phyloP scores from a whole-genome alignment of 1,140 invertebrate species.

The Hyposmocoma kahamanoa region DNA sequence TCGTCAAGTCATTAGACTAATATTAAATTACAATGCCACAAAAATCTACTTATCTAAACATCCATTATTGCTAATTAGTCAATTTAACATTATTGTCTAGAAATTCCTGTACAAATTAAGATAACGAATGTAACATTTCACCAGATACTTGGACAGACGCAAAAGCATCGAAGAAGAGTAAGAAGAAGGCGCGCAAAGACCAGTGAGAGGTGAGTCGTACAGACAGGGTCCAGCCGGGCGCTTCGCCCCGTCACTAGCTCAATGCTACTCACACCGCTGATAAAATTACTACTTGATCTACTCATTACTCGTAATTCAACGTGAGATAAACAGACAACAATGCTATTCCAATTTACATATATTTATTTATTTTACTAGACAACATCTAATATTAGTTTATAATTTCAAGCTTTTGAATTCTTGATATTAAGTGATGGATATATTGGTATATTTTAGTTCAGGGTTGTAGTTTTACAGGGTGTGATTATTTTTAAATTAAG shows the following conservation, averaged over 20 bases:
- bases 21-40: too few species aligned
- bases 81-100: too few species aligned
- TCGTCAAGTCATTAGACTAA: too few species aligned
- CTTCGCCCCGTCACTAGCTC: constrained; percentile 45
- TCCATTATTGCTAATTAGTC: too few species aligned
- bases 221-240: constrained; percentile 25
- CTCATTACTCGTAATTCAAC: background rate
- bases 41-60: too few species aligned
- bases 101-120: too few species aligned
- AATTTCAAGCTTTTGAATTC: too few species aligned
- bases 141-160: constrained; percentile 79
- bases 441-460: constrained; percentile 22
- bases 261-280: constrained; percentile 52
- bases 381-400: too few species aligned
- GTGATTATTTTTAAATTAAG: constrained; percentile 55
- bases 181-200: constrained; percentile 81
- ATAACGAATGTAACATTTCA: too few species aligned
- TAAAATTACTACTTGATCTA: constrained; percentile 35
- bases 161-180: constrained; percentile 78
- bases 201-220: constrained; percentile 67
- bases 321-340: background rate
- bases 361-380: too few species aligned
- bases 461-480: constrained; percentile 55
- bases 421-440: constrained; percentile 21
- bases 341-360: too few species aligned